phyloP scores from a whole-genome alignment of 2,888 invertebrate genomes.

The Drosophila rellima region DNA sequence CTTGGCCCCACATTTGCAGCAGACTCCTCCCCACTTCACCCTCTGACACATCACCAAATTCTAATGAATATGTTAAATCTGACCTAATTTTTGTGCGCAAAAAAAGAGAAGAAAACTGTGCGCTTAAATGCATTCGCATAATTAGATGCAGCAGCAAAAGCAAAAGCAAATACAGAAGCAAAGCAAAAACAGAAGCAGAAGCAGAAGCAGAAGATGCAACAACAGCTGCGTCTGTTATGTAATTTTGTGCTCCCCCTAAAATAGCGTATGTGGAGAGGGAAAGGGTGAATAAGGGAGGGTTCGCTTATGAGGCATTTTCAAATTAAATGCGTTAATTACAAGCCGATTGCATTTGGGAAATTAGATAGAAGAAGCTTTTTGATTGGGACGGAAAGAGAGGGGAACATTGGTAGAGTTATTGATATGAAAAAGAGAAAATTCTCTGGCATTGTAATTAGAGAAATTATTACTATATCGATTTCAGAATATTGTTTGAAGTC shows the following conservation, averaged over 20 bases:
- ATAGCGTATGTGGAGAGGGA: background rate
- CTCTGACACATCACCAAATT: constrained; percentile 37
- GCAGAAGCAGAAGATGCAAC: constrained; percentile 26
- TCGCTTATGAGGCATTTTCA: constrained; percentile 10
- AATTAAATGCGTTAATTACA: constrained; percentile 31
- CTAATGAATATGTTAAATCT: constrained; percentile 81
- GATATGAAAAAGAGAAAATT: background rate
- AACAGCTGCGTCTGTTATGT: constrained; percentile 26
- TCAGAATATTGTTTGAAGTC: background rate
- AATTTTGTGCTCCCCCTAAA: constrained; percentile 13
- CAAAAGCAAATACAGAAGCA: constrained; percentile 12
- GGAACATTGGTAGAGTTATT: background rate
- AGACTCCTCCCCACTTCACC: background rate
- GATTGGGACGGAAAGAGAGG: background rate
- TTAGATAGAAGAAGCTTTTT: background rate
- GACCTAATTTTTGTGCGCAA: constrained; percentile 68
- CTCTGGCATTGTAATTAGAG: background rate
- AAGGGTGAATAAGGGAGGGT: background rate
- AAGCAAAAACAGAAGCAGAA: constrained; percentile 29
- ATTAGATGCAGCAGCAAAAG: constrained; percentile 67
- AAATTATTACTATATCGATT: background rate
- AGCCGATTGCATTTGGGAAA: constrained; percentile 1
- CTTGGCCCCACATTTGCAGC: constrained; percentile 48
- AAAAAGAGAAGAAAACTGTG: constrained; percentile 58
- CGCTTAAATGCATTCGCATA: constrained; percentile 81